Percentiles rank a stretch among this genome's conserved stretches.
phyloP scores from a whole-genome alignment of 2,888 invertebrate genomes.

The Apodemia zela region DNA sequence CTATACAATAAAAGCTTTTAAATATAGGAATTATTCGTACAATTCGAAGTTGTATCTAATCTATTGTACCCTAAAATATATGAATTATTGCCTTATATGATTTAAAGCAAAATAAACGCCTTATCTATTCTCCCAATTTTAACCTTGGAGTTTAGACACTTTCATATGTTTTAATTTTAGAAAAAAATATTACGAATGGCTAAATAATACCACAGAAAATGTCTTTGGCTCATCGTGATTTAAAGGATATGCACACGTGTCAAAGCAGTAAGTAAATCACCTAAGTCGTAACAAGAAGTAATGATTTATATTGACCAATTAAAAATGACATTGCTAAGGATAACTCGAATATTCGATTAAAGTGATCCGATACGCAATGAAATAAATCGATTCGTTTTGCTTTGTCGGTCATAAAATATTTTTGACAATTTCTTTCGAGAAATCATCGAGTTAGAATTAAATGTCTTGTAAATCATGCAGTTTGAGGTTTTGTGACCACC shows the following conservation, averaged over 20 bases:
- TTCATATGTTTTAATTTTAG: too few species aligned
- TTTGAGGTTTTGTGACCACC: slow-evolving; percentile 64
- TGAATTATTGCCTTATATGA: too few species aligned
- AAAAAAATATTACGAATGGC: background rate
- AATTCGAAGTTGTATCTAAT: too few species aligned
- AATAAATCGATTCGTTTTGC: slow-evolving; percentile 67
- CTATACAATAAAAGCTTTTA: too few species aligned
- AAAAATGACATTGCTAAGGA: slow-evolving; percentile 57
- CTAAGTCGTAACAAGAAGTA: slow-evolving; percentile 60
- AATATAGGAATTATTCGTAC: too few species aligned
- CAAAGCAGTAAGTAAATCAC: slow-evolving; percentile 76
- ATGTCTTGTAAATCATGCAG: slow-evolving; percentile 62
- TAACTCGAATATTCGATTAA: slow-evolving; percentile 28
- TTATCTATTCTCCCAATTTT: too few species aligned
- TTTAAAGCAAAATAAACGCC: too few species aligned
- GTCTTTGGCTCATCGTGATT: slow-evolving; percentile 49
- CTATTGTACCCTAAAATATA: too few species aligned
- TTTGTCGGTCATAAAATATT: slow-evolving; percentile 62
- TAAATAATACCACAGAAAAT: background rate
- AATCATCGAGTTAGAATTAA: slow-evolving; percentile 56
- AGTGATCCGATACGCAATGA: slow-evolving; percentile 45
- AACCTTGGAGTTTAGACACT: too few species aligned
- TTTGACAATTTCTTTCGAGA: slow-evolving; percentile 56
- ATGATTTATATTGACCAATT: slow-evolving; percentile 77
- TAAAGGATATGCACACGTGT: slow-evolving; percentile 60